Percentiles rank a stretch among this genome's conserved stretches.
These are phyloP conservation scores for Gymnodraco acuticeps DNA, from an alignment of 2,797 vertebrate genomes.

Conservation along the genomic window DNA sequence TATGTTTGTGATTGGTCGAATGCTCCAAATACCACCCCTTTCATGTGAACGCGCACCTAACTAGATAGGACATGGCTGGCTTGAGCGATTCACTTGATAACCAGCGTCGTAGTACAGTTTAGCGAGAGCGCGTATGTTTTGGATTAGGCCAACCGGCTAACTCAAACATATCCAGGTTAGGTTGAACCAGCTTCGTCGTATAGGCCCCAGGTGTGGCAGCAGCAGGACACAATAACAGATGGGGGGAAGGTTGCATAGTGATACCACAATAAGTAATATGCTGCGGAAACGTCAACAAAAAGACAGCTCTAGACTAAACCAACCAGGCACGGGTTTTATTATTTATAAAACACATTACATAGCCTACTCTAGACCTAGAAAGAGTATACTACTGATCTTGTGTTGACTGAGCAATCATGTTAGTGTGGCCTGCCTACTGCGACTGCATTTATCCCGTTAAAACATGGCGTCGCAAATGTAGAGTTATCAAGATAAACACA, in stretches of 20 bases:
- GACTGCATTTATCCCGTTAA: neutral
- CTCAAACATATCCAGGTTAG: too few relatives aligned
- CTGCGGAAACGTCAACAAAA: too few relatives aligned
- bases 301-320: neutral
- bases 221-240: neutral
- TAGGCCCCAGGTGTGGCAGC: conserved; percentile 13
- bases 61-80: too few relatives aligned
- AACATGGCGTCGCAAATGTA: neutral
- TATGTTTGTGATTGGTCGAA: too few relatives aligned
- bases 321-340: neutral
- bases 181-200: too few relatives aligned
- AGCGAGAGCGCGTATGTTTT: too few relatives aligned
- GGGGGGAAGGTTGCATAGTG: neutral
- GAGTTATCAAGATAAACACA: neutral
- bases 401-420: neutral
- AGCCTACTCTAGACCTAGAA: neutral
- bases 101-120: too few relatives aligned
- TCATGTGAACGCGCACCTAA: too few relatives aligned
- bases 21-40: too few relatives aligned
- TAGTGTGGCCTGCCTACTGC: neutral
- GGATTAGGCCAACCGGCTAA: too few relatives aligned
- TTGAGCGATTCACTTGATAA: too few relatives aligned
- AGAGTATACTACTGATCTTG: neutral
- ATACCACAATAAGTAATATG: neutral
- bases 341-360: neutral